Base-by-base conservation (phyloP, 2,113 vertebrate species). In the Paratilapia polleni region DNA sequence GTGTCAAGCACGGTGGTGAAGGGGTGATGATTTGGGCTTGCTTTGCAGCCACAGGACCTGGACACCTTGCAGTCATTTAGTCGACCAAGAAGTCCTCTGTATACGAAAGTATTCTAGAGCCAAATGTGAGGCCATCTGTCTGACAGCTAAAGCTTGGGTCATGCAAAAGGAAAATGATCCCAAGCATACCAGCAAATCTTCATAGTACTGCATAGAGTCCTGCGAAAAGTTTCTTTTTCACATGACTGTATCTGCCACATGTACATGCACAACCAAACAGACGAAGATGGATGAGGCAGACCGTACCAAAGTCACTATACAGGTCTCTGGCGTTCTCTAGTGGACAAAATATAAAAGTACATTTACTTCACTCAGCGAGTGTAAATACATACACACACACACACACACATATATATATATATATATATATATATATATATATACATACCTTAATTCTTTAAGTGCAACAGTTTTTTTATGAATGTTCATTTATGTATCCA, bases 341-440 rank as follows among this genome's bases (percentile, higher is more conserved):
- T 92, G 94, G 91, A 77, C 54, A 86, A 1, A 34, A 34, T 61
- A 8, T 59, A 28, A 36, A 83, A 87, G 5, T 92, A 52, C 87
- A 94, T 54, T 52, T 70, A 28, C 43, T 52, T 28, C 15, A 49
- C 2, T 19, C 2, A 15, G 8, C 7, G 7, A 6, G 11, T 1
- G 15, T 0, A 2, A 26, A 13, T 63, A 7, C 19, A 36, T 62
- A 31, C 8, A 9, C 19, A 19, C 19, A 36, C n/a, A 61, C 7
- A 2, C 10, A 31, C 14, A 34, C 3, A 60, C 14, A 8, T 2
- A 26, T 22, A 15, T 28, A 59, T 24, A 14, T 24, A 28, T 13
- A 28, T 28, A 59, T 6, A 15, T 26, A 59, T n/a, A n/a, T n/a
- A n/a, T n/a, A n/a, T n/a, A n/a, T n/a, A n/a, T n/a, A n/a, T n/a